Evolutionary conservation across 2,797 vertebrate species (phyloP).

Genomic region (Syncerus caffer): DNA sequence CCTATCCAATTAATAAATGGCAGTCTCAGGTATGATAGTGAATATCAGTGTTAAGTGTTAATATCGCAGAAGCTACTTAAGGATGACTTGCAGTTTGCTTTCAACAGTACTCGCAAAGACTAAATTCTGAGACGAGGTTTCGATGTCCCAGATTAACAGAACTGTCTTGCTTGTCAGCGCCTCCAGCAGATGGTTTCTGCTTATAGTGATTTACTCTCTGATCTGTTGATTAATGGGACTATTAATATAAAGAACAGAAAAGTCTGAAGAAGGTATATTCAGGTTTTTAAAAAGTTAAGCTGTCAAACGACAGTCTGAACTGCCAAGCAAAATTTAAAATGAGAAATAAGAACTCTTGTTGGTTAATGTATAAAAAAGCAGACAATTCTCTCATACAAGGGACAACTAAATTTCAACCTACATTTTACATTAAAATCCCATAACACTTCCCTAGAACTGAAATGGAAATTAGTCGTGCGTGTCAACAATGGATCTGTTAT

Average conservation of each 20-base stretch:
- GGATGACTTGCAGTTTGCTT: neutral
- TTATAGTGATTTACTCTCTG: constrained; percentile 81
- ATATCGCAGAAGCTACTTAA: neutral
- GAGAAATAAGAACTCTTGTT: neutral
- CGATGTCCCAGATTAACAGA: constrained; percentile 81
- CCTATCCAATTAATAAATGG: neutral
- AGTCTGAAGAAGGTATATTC: constrained; percentile 61
- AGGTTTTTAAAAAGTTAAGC: constrained; percentile 56
- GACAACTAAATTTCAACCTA: neutral
- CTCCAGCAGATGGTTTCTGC: constrained; percentile 84
- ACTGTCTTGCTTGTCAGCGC: constrained; percentile 80
- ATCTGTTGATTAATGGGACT: constrained; percentile 80
- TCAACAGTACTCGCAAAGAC: neutral
- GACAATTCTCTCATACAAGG: neutral
- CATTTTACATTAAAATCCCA: neutral
- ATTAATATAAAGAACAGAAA: constrained; percentile 71
- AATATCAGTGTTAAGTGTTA: neutral
- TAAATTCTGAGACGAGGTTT: constrained; percentile 35
- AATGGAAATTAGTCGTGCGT: neutral
- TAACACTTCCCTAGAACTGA: neutral
- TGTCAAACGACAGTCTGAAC: constrained; percentile 44
- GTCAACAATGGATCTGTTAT: neutral
- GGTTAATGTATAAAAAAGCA: neutral
- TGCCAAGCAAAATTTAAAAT: neutral
- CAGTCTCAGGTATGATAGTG: rapidly evolving